Conservation (phyloP, 2,113 vertebrate genomes). For the Etheostoma spectabile region DNA sequence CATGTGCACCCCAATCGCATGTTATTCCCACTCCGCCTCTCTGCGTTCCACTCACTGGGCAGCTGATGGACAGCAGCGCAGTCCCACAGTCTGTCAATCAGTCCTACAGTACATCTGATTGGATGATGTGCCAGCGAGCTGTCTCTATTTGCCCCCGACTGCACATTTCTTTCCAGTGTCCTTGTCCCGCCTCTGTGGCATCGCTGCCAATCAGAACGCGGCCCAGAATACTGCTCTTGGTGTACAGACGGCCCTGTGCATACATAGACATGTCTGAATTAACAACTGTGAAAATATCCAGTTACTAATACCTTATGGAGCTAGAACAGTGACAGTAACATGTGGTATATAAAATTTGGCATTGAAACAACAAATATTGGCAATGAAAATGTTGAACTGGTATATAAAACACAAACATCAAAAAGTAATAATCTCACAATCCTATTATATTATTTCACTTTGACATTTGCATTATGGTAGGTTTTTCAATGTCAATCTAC, state of each 20-base stretch:
- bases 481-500: no score
- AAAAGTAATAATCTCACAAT: no score
- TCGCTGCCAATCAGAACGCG: conserved; percentile 78
- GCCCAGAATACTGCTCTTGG: conserved; percentile 82
- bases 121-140: conserved; percentile 84
- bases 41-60: background rate
- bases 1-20: background rate
- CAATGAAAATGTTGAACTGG: no score
- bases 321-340: no score
- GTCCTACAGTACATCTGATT: conserved; percentile 48
- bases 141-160: conserved; percentile 82
- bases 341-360: no score
- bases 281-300: background rate
- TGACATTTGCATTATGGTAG: no score
- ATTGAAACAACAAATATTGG: no score
- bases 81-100: background rate
- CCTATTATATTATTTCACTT: no score
- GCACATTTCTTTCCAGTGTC: conserved; percentile 88
- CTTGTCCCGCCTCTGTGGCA: conserved; percentile 68
- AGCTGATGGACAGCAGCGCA: background rate
- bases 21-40: background rate
- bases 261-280: background rate
- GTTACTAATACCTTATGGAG: background rate
- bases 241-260: conserved; percentile 83
- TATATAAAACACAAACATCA: no score